Evolutionary conservation across 1,140 invertebrate species (phyloP).

Genomic region (Glossosoma conforme): DNA sequence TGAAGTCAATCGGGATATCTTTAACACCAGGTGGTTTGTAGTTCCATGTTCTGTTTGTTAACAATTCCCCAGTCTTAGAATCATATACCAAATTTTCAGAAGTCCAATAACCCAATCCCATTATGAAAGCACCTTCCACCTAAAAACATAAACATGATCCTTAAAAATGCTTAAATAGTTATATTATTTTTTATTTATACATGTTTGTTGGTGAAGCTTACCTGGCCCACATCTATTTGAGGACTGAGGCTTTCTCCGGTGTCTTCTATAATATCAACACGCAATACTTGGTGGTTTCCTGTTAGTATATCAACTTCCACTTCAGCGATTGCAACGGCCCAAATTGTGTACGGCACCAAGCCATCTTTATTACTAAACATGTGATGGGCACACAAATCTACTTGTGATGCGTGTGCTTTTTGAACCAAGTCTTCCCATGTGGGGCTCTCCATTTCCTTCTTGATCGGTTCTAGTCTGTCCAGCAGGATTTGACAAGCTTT

Average conservation of each 20-base stretch:
- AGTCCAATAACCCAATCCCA: slow-evolving; percentile 72
- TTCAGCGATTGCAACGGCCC: slow-evolving; percentile 59
- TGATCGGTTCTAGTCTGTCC: slow-evolving; percentile 58
- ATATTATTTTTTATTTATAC: not conserved
- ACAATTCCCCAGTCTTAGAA: slow-evolving; percentile 52
- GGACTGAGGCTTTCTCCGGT: slow-evolving; percentile 72
- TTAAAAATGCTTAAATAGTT: not conserved
- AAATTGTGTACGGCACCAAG: slow-evolving; percentile 57
- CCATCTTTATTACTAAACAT: slow-evolving; percentile 54
- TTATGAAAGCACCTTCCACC: slow-evolving; percentile 72
- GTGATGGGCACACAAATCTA: slow-evolving; percentile 62
- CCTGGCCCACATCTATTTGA: slow-evolving; percentile 77
- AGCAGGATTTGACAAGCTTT: slow-evolving; percentile 61
- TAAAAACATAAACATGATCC: slow-evolving; percentile 38
- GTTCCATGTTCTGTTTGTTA: slow-evolving; percentile 67
- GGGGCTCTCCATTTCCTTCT: slow-evolving; percentile 46
- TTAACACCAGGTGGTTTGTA: slow-evolving; percentile 71
- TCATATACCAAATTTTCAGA: slow-evolving; percentile 60
- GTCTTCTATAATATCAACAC: slow-evolving; percentile 74
- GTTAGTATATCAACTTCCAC: slow-evolving; percentile 75
- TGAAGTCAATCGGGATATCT: slow-evolving; percentile 67
- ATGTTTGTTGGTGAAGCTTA: too few relatives aligned
- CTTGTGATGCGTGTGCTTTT: slow-evolving; percentile 46
- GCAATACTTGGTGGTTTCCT: slow-evolving; percentile 59
- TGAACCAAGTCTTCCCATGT: slow-evolving; percentile 59